Base-by-base conservation (phyloP, 2,113 vertebrate species). In the Ceuthmochares aereus region DNA sequence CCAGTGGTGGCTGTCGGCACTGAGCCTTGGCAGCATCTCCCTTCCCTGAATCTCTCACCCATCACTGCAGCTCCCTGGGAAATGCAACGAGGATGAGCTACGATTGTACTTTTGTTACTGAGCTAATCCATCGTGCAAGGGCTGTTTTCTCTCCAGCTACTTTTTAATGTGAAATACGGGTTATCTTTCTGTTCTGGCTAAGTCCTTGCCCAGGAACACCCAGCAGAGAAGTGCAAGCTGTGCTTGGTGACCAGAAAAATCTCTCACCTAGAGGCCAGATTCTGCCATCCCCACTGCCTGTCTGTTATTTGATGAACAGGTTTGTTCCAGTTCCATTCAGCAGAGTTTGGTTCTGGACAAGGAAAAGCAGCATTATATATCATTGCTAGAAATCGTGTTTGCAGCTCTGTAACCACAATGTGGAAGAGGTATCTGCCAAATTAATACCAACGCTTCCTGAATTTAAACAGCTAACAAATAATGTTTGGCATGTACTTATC, bases 401-500 rank as follows among this genome's bases (percentile, higher is more conserved):
- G 67, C 59, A 77, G 51, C 16, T 60, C 75, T 59, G 51, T 70
- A 88, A 78, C 87, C 80, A 52, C 88, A 74, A 7, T 5, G 36
- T 42, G 60, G 45, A 76, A 74, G 42, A 18, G 20, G 80, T 89
- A 34, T 55, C 76, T 89, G 59, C 42, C 68, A 63, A 75, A 81
- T 89, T 67, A 51, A 86, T 69, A 86, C 51, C 34, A 69, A 26
- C 25, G 72, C 51, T 94, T 84, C 83, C 76, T 68, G 66, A 72
- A 82, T 85, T 64, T 87, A 80, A 95, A 82, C 32, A 70, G 26
- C 26, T 86, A 59, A 47, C 36, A 84, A 80, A 45, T 66, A 29
- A 67, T 19, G 22, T 66, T 92, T 90, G 86, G 68, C 47, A 14
- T 37, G 37, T 52, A 63, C 73, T 90, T 95, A 77, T 87, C 69